A percentile compares a stretch with the other conserved stretches of the same genome.
Evolutionary conservation across 2,113 vertebrate species (phyloP).

Genomic region (Labeo rohita): DNA sequence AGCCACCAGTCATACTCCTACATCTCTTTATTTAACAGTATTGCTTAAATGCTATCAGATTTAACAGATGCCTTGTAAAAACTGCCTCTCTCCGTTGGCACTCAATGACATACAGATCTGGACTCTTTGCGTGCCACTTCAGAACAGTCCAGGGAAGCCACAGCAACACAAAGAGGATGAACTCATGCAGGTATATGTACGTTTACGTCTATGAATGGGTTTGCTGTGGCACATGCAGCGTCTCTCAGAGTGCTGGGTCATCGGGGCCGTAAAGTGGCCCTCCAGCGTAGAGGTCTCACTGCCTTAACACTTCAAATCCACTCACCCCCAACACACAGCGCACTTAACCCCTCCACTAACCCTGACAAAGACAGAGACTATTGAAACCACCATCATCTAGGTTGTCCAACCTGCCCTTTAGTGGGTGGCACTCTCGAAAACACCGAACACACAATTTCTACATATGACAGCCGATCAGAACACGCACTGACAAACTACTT

Average conservation of each 20-base stretch:
- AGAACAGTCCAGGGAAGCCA: constrained; percentile 56
- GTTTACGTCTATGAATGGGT: constrained; percentile 17
- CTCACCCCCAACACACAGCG: constrained; percentile 55
- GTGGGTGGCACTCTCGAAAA: constrained; percentile 21
- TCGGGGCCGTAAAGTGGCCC: constrained; percentile 64
- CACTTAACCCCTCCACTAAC: constrained; percentile 60
- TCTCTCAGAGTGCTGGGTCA: constrained; percentile 3
- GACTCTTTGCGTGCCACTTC: constrained; percentile 6
- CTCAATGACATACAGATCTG: background rate
- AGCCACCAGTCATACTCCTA: background rate
- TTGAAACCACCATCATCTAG: constrained; percentile 50
- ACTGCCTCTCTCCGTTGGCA: background rate
- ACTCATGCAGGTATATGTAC: constrained; percentile 58
- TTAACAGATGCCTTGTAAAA: background rate
- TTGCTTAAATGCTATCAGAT: background rate
- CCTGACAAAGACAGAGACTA: constrained; percentile 42
- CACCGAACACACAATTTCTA: background rate
- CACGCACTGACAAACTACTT: background rate
- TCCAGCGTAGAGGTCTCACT: constrained; percentile 60
- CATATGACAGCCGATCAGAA: background rate
- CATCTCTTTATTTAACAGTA: background rate
- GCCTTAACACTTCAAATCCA: constrained; percentile 64
- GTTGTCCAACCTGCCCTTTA: constrained; percentile 54
- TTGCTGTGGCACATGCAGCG: background rate
- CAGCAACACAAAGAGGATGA: constrained; percentile 39